Evolutionary conservation across 2,797 vertebrate genomes (phyloP).

Genomic region (Coccyzus lansbergi): DNA sequence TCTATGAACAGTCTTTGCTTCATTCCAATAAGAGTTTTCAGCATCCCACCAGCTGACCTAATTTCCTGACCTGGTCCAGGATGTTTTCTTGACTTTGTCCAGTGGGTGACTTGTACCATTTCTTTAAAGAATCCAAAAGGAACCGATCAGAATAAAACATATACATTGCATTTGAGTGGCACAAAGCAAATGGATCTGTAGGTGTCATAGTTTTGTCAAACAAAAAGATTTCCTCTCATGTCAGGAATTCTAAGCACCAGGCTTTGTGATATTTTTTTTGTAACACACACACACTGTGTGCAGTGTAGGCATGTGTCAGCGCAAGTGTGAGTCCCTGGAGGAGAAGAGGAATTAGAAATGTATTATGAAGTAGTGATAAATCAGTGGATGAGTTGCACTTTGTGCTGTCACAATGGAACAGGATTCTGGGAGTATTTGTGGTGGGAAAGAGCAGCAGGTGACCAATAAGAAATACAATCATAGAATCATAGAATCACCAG

Average conservation of each 20-base stretch:
- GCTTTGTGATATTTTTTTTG: neutral
- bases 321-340: neutral
- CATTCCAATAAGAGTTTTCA: neutral
- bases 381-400: neutral
- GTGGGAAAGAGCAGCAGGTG: neutral
- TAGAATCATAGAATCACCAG: too few species aligned
- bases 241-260: neutral
- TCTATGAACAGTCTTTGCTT: neutral
- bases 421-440: neutral
- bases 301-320: neutral
- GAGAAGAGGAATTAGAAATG: neutral
- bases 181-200: neutral
- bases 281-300: neutral
- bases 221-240: neutral
- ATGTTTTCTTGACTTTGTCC: neutral
- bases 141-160: neutral
- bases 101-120: neutral
- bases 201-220: neutral
- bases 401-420: neutral
- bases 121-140: neutral
- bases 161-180: neutral
- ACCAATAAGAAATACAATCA: neutral
- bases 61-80: neutral
- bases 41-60: neutral
- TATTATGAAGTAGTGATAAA: neutral